phyloP scores from a whole-genome alignment of 2,888 invertebrate genomes.

The Folsomia candida region DNA sequence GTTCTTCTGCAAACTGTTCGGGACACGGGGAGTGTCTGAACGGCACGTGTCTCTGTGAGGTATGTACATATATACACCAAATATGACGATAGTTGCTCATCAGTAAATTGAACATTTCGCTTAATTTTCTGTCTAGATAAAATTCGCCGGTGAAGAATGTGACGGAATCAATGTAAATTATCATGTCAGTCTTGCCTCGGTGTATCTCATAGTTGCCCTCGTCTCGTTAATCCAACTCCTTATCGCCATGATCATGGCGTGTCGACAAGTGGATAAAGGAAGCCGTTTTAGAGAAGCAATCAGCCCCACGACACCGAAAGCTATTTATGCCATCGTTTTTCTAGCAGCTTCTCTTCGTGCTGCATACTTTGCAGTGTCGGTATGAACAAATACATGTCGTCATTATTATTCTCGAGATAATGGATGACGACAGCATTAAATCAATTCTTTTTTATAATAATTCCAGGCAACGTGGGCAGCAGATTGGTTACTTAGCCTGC shows the following conservation, averaged over 20 bases:
- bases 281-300: slow-evolving; percentile 80
- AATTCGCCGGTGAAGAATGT: slow-evolving; percentile 78
- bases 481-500: slow-evolving; percentile 80
- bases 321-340: slow-evolving; percentile 82
- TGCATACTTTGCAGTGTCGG: slow-evolving; percentile 85
- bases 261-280: slow-evolving; percentile 58
- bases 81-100: background rate
- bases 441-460: slow-evolving; percentile 7
- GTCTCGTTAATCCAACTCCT: slow-evolving; percentile 80
- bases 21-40: slow-evolving; percentile 88
- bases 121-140: slow-evolving; percentile 58
- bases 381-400: slow-evolving; percentile 57
- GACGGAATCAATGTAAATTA: slow-evolving; percentile 80
- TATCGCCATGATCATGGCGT: slow-evolving; percentile 64
- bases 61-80: slow-evolving; percentile 56
- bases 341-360: slow-evolving; percentile 80
- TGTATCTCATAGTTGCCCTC: slow-evolving; percentile 79
- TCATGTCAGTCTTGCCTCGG: slow-evolving; percentile 61
- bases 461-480: slow-evolving; percentile 72
- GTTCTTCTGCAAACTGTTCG: slow-evolving; percentile 74
- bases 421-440: background rate
- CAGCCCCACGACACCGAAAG: slow-evolving; percentile 83
- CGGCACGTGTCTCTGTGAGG: slow-evolving; percentile 88
- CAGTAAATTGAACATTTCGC: background rate
- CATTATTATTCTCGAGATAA: background rate